A percentile compares a stretch with the other conserved stretches of the same genome.
Conservation (phyloP, 1,140 invertebrate species). For the Brachionus sp. region DNA sequence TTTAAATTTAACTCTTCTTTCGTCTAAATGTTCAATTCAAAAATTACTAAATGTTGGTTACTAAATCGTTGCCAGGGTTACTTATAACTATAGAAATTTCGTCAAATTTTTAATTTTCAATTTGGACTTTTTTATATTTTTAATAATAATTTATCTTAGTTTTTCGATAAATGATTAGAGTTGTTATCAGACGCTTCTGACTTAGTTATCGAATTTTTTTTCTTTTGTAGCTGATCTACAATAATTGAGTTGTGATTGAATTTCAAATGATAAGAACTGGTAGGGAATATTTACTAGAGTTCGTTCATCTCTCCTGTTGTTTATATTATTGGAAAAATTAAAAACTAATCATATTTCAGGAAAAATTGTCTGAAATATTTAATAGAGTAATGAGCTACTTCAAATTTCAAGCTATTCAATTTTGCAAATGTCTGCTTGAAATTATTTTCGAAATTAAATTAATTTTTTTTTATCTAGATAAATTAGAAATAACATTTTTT, state of each 20-base stretch:
- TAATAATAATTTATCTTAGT: not conserved
- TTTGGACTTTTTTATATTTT: not conserved
- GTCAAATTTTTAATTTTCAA: not conserved
- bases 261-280: not conserved
- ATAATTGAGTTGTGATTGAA: not conserved
- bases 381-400: not conserved
- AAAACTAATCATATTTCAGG: conserved; percentile 15
- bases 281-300: not conserved
- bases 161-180: not conserved
- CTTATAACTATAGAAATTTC: not conserved
- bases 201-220: not conserved
- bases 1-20: not conserved
- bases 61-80: not conserved
- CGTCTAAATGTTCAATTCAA: not conserved
- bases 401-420: not conserved
- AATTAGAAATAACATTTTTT: not conserved
- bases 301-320: not conserved
- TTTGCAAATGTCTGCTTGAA: not conserved
- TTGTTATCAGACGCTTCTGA: not conserved
- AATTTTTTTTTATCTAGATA: not conserved
- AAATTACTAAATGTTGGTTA: not conserved
- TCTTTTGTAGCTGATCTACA: not conserved
- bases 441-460: not conserved
- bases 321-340: conserved; percentile 23
- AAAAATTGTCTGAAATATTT: not conserved